phyloP scores from a whole-genome alignment of 2,888 invertebrate genomes.

The Thecocarcelia acutangulata region DNA sequence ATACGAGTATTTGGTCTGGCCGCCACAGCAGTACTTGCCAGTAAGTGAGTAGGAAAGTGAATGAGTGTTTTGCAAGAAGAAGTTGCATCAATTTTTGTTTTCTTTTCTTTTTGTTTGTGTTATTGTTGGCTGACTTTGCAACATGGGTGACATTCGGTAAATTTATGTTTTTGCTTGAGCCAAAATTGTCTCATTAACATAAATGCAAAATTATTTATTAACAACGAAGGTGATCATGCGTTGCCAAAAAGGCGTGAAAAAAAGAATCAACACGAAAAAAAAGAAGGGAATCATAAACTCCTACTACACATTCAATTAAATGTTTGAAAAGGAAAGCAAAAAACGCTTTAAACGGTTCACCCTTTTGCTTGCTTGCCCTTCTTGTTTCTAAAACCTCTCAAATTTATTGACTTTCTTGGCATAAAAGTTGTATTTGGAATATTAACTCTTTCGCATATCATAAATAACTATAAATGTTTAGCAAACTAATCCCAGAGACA shows the following conservation, averaged over 20 bases:
- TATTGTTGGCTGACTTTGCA: slow-evolving; percentile 39
- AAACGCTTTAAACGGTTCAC: background rate
- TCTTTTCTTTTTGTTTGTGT: slow-evolving; percentile 15
- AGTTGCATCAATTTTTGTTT: slow-evolving; percentile 38
- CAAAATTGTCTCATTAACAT: slow-evolving; percentile 73
- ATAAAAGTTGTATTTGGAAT: slow-evolving; percentile 15
- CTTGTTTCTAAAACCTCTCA: background rate
- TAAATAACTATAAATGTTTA: slow-evolving; percentile 57
- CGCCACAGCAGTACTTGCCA: background rate
- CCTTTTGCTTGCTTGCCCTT: background rate
- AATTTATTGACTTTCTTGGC: slow-evolving; percentile 31
- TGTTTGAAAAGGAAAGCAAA: background rate
- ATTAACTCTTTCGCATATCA: slow-evolving; percentile 50
- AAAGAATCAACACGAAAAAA: background rate
- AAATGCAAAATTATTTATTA: slow-evolving; percentile 74
- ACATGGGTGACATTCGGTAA: slow-evolving; percentile 66
- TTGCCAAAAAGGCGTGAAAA: slow-evolving; percentile 57
- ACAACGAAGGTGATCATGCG: slow-evolving; percentile 69
- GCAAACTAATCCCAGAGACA: slow-evolving; percentile 55
- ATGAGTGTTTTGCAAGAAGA: slow-evolving; percentile 13
- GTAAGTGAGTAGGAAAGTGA: too few relatives aligned
- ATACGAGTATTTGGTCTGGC: slow-evolving; percentile 15
- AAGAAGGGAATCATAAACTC: slow-evolving; percentile 48
- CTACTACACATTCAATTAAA: slow-evolving; percentile 18
- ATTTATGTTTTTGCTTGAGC: slow-evolving; percentile 68